These are phyloP conservation scores for Psilopogon haemacephalus DNA, from an alignment of 2,113 vertebrate species.

Conservation along the genomic window DNA sequence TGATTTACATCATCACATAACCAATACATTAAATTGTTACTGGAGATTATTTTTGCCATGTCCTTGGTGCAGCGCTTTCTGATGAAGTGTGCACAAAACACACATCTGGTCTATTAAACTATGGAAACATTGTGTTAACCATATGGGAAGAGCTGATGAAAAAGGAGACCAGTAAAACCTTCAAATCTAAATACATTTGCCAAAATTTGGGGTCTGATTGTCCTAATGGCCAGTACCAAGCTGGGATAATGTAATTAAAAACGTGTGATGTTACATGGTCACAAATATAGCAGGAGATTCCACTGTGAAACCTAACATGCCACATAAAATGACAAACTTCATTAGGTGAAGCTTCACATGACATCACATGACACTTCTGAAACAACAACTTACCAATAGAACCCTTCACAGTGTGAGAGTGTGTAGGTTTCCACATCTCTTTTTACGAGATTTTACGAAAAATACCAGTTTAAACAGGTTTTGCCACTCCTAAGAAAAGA, in stretches of 20 bases:
- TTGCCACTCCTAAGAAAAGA: background rate
- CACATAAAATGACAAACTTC: background rate
- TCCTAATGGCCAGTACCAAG: background rate
- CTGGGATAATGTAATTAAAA: background rate
- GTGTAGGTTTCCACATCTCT: background rate
- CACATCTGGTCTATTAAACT: background rate
- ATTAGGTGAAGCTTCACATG: background rate
- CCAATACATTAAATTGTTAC: background rate
- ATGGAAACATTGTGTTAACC: background rate
- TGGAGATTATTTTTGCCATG: background rate
- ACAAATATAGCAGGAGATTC: background rate
- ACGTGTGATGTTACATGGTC: background rate
- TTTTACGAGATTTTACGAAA: background rate
- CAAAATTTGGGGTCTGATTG: background rate
- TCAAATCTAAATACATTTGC: background rate
- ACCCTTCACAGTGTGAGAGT: background rate
- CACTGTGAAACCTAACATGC: background rate
- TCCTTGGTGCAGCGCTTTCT: background rate
- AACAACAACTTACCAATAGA: background rate
- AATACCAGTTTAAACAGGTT: background rate
- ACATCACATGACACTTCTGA: background rate
- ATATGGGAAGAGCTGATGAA: background rate
- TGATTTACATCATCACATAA: background rate
- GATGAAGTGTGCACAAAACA: background rate
- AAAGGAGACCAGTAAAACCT: background rate